Base-by-base conservation (phyloP, 2,888 invertebrate genomes). In the Hoplodrina ambigua region DNA sequence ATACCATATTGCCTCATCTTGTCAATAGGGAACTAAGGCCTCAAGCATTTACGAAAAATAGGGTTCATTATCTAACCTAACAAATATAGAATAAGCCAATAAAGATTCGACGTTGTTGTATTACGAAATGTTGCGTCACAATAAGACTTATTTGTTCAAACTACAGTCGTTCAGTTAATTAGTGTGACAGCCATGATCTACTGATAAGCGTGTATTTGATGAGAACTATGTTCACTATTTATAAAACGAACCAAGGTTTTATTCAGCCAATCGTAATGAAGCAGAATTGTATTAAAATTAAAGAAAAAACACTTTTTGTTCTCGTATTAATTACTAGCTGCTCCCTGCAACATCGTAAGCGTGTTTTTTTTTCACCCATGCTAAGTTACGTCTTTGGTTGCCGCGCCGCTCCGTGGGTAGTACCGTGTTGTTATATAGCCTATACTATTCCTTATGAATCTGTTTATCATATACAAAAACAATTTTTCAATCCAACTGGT, bases 71-170 rank as follows among this genome's bases (percentile, higher is more conserved):
- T 11, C 41, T 13, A 4, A 37, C 19, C 41, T 33, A 53, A 41
- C 33, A 17, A 63, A 64, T 33, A 49, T 49, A 37, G 1, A 53
- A 61, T 44, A 46, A 58, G 15, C 7, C 64, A 59, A 71, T 53
- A 53, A 61, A 37, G 10, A 53, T 20, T n/a, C 6, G n/a, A 49
- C 37, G 33, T 52, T 33, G 10, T 52, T 33, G 10, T 53, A 10
- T 65, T 62, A 69, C 19, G 41, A 62, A 59, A 44, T 60, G 10
- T 72, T 78, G 19, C 62, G 33, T 53, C 71, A 77, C 52, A 4
- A 63, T 17, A 13, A 53, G 15, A 50, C 55, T 25, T 56, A 41
- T 64, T 71, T 60, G 33, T 49, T 25, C 17, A 13, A 25, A 37
- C 10, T 49, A 19, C 13, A 13, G 19, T 37, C 7, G 11, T 13